These are phyloP conservation scores for Gallinago stenura DNA, from an alignment of 2,797 vertebrate genomes.

Conservation along the genomic window DNA sequence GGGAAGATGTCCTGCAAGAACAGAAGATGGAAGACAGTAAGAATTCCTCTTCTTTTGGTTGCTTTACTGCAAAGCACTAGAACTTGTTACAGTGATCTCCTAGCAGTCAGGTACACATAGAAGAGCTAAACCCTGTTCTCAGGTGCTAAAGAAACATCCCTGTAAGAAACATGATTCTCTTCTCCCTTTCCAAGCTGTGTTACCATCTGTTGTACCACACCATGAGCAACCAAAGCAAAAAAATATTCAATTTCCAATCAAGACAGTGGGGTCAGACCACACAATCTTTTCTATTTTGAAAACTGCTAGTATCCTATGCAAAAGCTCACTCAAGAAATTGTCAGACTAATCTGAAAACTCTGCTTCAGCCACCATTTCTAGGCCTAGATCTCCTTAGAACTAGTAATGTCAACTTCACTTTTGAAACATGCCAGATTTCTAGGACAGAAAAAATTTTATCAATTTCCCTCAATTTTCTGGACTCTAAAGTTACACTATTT, in stretches of 20 bases:
- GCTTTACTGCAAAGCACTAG: background rate
- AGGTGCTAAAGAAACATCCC: background rate
- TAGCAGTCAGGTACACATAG: background rate
- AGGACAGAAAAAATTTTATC: background rate
- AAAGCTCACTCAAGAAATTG: background rate
- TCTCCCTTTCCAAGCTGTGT: background rate
- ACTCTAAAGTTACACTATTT: background rate
- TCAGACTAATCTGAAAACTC: background rate
- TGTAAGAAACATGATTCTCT: fast-evolving
- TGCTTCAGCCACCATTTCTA: background rate
- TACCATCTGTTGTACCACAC: background rate
- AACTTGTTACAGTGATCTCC: background rate
- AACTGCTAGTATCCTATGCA: background rate
- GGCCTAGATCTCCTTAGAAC: background rate
- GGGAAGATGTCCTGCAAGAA: background rate
- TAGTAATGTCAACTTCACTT: background rate
- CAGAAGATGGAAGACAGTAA: background rate
- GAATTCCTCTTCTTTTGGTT: background rate
- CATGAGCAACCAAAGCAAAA: background rate
- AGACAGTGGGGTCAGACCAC: background rate
- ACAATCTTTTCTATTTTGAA: background rate
- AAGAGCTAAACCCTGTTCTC: background rate
- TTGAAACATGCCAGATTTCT: background rate
- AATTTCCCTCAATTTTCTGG: background rate
- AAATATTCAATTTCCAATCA: background rate